phyloP scores from a whole-genome alignment of 2,797 vertebrate species.

The Myotis pilosus region DNA sequence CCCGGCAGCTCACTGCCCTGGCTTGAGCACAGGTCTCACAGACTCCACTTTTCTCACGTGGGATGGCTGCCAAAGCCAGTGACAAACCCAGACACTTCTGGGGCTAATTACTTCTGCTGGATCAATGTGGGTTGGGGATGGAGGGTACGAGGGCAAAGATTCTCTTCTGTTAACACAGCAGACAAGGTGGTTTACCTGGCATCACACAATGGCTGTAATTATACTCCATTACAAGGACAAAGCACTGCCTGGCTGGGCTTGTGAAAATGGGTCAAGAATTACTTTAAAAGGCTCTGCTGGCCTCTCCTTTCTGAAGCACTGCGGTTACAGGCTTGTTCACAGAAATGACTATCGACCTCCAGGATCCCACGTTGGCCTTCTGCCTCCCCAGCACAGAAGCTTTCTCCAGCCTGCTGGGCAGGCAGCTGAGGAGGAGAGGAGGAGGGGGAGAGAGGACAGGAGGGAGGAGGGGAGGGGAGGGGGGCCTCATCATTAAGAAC shows the following conservation, averaged over 20 bases:
- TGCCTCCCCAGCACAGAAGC: neutral
- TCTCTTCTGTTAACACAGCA: neutral
- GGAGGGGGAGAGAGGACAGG: fast-evolving
- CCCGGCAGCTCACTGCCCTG: neutral
- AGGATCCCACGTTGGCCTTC: fast-evolving
- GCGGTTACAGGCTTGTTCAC: neutral
- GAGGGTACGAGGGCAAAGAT: neutral
- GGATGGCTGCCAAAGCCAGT: neutral
- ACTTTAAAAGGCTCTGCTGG: conserved; percentile 40
- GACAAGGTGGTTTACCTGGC: neutral
- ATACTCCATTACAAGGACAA: conserved; percentile 31
- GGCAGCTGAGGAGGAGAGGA: neutral
- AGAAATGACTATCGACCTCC: neutral
- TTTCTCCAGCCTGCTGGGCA: neutral
- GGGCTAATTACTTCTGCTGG: neutral
- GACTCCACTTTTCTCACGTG: neutral
- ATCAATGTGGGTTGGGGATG: neutral
- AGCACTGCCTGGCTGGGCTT: neutral
- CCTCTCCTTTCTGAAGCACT: conserved; percentile 2
- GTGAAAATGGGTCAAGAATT: conserved; percentile 53
- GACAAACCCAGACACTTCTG: neutral
- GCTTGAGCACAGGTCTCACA: neutral
- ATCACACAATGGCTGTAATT: conserved; percentile 2
- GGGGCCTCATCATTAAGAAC: neutral
- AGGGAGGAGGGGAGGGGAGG: too few species aligned